These are phyloP conservation scores for Busseola fusca DNA, from an alignment of 2,888 invertebrate species.

Conservation along the genomic window DNA sequence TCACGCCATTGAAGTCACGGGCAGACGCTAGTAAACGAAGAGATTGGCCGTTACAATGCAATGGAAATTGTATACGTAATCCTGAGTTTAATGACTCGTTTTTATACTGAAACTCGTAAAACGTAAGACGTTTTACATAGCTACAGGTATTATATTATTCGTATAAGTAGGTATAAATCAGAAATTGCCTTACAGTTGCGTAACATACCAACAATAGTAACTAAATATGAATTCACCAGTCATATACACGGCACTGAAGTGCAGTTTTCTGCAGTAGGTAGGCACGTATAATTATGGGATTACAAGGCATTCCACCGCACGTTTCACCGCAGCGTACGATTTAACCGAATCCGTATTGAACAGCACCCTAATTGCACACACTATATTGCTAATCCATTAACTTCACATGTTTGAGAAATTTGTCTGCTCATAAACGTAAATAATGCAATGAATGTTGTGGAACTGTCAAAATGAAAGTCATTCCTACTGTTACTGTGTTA, in stretches of 20 bases:
- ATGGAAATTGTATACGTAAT: slow-evolving; percentile 40
- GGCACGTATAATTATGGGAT: neutral
- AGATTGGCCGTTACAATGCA: slow-evolving; percentile 1
- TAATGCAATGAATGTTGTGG: neutral
- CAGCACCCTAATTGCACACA: too few species aligned
- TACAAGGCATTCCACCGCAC: neutral
- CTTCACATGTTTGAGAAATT: neutral
- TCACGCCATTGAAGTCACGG: neutral
- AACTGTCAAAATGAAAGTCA: neutral
- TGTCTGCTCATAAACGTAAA: neutral
- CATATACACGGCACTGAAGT: too few species aligned
- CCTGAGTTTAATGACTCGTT: slow-evolving; percentile 29
- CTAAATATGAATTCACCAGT: neutral
- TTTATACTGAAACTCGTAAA: slow-evolving; percentile 23
- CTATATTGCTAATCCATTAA: neutral
- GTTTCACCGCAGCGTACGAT: neutral
- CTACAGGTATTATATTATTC: neutral
- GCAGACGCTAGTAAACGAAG: neutral
- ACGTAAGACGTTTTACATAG: slow-evolving; percentile 29
- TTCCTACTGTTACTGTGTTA: neutral
- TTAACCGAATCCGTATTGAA: too few species aligned
- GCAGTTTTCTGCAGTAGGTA: neutral
- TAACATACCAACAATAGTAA: neutral
- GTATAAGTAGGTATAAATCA: neutral
- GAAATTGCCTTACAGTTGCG: neutral